Conservation (phyloP, 2,797 vertebrate species). For the Propithecus perrieri region DNA sequence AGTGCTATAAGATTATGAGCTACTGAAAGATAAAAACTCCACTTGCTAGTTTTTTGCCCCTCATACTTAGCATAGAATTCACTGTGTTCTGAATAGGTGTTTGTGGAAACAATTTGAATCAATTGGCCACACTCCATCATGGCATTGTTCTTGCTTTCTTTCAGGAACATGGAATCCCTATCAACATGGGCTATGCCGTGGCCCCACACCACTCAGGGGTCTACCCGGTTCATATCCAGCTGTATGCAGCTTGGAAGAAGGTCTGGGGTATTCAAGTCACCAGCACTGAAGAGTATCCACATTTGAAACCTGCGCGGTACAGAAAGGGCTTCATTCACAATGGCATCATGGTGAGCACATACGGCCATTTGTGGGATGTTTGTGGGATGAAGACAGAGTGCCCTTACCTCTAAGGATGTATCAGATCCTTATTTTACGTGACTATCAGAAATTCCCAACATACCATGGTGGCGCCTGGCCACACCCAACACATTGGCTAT, state of each 20-base stretch:
- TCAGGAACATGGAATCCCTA: constrained; percentile 96
- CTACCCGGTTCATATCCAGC: constrained; percentile 96
- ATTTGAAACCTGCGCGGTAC: constrained; percentile 97
- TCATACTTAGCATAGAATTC: neutral
- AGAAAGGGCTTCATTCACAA: constrained; percentile 97
- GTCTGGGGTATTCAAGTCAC: constrained; percentile 97
- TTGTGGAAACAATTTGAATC: rapidly evolving
- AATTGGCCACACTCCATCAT: neutral
- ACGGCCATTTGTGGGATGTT: neutral
- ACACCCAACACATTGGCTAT: neutral
- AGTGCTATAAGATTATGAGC: neutral
- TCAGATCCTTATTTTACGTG: neutral
- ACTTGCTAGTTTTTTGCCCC: neutral
- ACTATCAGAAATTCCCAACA: neutral
- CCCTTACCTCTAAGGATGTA: neutral
- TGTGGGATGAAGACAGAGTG: neutral
- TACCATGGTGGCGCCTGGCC: neutral
- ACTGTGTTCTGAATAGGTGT: neutral
- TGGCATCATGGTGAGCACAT: constrained; percentile 92
- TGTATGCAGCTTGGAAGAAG: constrained; percentile 97
- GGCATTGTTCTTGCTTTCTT: constrained; percentile 30
- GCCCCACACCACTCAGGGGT: constrained; percentile 98
- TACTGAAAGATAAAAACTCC: neutral
- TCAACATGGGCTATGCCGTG: constrained; percentile 95
- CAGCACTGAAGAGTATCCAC: constrained; percentile 98